Evolutionary conservation across 1,140 invertebrate genomes (phyloP), one percentile per base, ranked within the genome.

Genomic region (Drosophila busckii): DNA sequence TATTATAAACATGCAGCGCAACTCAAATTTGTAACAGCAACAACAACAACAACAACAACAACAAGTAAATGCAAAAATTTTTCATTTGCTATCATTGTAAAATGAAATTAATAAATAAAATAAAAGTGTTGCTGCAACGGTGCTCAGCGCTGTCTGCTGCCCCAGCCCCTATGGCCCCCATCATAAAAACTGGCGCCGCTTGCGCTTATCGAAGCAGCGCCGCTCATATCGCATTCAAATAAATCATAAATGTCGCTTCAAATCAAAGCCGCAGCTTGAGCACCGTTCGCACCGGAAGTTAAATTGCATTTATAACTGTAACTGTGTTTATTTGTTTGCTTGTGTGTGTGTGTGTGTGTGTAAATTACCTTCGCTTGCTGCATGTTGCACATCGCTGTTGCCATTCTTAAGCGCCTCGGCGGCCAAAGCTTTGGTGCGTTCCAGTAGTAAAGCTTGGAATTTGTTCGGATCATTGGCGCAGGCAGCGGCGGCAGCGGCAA

Each of bases 391-490:
- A 13, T 63, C 63, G 16, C 16, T 20, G 45, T 48, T 61, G 26
- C 75, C 75, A 38, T 73, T 83, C 64, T 89, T 88, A 12, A 87
- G 63, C 28, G 85, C 73, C 54, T 85, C 85, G 88, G 91, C 66
- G 92, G 93, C 35, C 29, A 94, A 80, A 15, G 90, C 90, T 84
- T 94, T 94, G 60, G 92, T 92, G 68, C 94, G 92, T 87, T 95
- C 94, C 84, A 95, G 88, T 10, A 94, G 88, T 62, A 95, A 89
- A 56, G 93, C 90, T 87, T 95, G 94, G 55, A 95, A 89, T 48
- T 93, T 92, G 87, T 94, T 95, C 78, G 89, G 91, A 58, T 86
- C 84, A 25, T 86, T 86, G 62, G 70, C 85, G 63, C 76, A 85
- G 56, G 76, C 85, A 9, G 85, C 85, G 46, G 84, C 84, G 15